Percentiles rank a stretch among this genome's conserved stretches.
Conservation (phyloP, 2,797 vertebrate species). For the Phoeniculus purpureus region DNA sequence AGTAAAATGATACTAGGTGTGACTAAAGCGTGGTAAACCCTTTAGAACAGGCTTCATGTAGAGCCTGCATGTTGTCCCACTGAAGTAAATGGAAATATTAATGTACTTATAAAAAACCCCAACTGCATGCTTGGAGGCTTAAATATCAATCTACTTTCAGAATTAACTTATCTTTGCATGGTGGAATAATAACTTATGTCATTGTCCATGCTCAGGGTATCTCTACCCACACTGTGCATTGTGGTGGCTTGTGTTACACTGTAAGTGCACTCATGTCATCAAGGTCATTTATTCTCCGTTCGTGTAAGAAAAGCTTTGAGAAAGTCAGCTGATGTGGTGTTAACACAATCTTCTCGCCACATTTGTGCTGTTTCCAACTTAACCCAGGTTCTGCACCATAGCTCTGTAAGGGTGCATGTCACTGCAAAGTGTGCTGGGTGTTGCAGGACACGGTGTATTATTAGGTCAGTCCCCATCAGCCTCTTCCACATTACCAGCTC, state of each 20-base stretch:
- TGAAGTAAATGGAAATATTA: background rate
- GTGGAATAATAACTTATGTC: background rate
- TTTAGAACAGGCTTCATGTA: background rate
- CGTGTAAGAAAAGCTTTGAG: background rate
- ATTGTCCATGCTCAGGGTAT: background rate
- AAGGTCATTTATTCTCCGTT: background rate
- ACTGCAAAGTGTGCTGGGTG: background rate
- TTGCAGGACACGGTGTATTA: rapidly evolving
- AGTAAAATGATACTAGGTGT: background rate
- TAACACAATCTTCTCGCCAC: background rate
- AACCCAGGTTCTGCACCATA: background rate
- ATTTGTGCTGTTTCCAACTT: background rate
- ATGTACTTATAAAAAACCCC: background rate
- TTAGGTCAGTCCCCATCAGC: background rate
- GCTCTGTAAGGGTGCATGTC: background rate
- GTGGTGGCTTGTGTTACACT: background rate
- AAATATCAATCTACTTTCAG: background rate
- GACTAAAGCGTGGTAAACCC: background rate
- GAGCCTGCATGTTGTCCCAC: rapidly evolving
- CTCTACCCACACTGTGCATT: rapidly evolving
- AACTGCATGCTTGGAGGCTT: background rate
- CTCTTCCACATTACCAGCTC: background rate
- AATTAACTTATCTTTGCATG: background rate
- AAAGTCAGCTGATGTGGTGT: background rate
- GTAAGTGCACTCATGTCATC: background rate